Evolutionary conservation across 2,113 vertebrate genomes (phyloP), one percentile per base, ranked within the genome.

Genomic region (Datnioides undecimradiatus): DNA sequence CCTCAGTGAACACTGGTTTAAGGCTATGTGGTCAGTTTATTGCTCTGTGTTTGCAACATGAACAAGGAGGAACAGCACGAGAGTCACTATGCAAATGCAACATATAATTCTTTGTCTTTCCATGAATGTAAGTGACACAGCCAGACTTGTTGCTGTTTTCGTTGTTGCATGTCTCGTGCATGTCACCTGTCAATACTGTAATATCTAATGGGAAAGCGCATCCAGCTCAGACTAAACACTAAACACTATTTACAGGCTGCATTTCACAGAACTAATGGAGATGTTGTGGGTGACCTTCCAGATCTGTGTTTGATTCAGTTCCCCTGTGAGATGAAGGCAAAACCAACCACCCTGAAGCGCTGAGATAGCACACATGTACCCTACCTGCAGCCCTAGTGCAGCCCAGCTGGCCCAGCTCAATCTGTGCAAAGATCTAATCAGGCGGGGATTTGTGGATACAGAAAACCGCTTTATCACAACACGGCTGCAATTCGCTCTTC

Each of bases 361-460:
- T 65, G 51, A 23, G 51, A 51, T 72, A 57, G 76, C 45, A 25
- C 43, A 55, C 36, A n/a, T n/a, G n/a, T 13, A 41, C 7, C 6
- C 46, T 12, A 52, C 67, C 60, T 45, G 60, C 36, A 25, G 51
- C 59, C 59, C 57, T 19, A 4, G 12, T 54, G 38, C 64, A 31
- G 52, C 67, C 41, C 73, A 66, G 43, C 73, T 72, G 52, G 51
- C 34, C n/a, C 16, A 11, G 14, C 3, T 60, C 68, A 77, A 77
- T 83, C 38, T 58, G 51, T 41, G 66, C 73, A 46, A 6, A 54
- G 29, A 80, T 73, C 36, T n/a, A n/a, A 73, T 67, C 34, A 51
- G 45, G 45, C 25, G 25, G 49, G 27, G 31, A 45, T 45, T 48
- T 23, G 29, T 43, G 48, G n/a, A 68, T 27, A 45, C 45, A 23